These are phyloP conservation scores for Chamaetylas fuelleborni DNA, from an alignment of 2,113 vertebrate species.

Conservation along the genomic window DNA sequence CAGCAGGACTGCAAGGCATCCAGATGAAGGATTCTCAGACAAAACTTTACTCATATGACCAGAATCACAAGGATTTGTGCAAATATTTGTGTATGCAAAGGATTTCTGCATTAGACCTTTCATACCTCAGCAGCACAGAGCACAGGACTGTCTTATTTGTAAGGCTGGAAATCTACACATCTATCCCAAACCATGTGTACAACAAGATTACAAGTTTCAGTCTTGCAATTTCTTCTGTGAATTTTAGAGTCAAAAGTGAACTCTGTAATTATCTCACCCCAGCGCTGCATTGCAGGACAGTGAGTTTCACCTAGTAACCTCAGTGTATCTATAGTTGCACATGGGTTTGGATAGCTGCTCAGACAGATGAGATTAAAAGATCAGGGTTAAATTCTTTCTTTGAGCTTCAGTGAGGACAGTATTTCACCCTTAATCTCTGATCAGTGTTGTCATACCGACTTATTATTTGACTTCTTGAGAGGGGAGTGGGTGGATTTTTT, in stretches of 20 bases:
- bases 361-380: not conserved
- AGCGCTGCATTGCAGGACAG: fast-evolving
- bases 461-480: not conserved
- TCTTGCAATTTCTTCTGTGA: not conserved
- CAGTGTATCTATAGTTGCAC: fast-evolving
- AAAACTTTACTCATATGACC: not conserved
- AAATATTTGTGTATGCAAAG: not conserved
- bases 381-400: not conserved
- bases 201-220: not conserved
- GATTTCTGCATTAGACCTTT: not conserved
- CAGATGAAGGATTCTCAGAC: not conserved
- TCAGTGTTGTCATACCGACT: not conserved
- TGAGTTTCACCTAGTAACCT: not conserved
- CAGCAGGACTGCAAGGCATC: not conserved
- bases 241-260: not conserved
- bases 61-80: not conserved
- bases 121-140: not conserved
- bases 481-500: not conserved
- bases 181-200: fast-evolving
- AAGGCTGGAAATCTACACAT: not conserved
- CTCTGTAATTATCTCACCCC: not conserved
- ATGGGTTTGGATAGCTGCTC: not conserved
- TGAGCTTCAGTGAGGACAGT: not conserved
- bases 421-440: not conserved
- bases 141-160: not conserved